Evolutionary conservation across 1,140 invertebrate species (phyloP).

Genomic region (Archivesica marissinica): DNA sequence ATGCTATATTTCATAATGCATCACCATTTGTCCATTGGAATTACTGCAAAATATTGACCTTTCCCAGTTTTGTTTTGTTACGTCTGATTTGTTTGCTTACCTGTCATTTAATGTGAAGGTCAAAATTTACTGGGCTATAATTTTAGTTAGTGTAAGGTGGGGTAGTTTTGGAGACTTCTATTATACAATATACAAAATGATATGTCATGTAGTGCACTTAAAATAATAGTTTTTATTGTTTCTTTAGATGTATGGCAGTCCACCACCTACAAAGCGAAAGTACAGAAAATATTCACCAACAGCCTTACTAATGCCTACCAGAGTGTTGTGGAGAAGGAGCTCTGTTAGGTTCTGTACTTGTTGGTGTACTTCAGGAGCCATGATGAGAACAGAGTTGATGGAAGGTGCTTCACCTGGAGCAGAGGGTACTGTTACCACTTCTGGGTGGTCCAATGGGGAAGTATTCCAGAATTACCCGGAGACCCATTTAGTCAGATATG

Average conservation of each 20-base stretch:
- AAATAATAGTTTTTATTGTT: too few species aligned
- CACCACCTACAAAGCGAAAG: neutral
- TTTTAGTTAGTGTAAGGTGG: too few species aligned
- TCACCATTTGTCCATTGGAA: too few species aligned
- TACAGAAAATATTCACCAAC: neutral
- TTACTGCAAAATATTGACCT: too few species aligned
- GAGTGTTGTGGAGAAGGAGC: neutral
- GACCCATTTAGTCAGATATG: neutral
- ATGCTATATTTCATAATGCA: too few species aligned
- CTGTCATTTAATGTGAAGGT: neutral
- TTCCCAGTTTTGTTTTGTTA: too few species aligned
- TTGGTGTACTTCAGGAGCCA: neutral
- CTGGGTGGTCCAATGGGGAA: constrained; percentile 47
- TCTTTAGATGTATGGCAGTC: neutral
- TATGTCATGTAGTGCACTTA: too few species aligned
- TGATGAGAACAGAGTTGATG: neutral
- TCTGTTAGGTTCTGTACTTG: too few species aligned
- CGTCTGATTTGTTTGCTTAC: neutral
- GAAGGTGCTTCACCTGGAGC: constrained; percentile 23
- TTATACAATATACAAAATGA: too few species aligned
- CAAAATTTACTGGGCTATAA: neutral
- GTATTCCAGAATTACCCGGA: constrained; percentile 11
- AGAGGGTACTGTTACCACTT: constrained; percentile 6
- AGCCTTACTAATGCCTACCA: neutral
- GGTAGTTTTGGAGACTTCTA: too few species aligned